Evolutionary conservation across 30 jellyfish, hydroid and myxozoan species (phyloP).

Genomic region (Aurelia aurita complex sp. Pacific): DNA sequence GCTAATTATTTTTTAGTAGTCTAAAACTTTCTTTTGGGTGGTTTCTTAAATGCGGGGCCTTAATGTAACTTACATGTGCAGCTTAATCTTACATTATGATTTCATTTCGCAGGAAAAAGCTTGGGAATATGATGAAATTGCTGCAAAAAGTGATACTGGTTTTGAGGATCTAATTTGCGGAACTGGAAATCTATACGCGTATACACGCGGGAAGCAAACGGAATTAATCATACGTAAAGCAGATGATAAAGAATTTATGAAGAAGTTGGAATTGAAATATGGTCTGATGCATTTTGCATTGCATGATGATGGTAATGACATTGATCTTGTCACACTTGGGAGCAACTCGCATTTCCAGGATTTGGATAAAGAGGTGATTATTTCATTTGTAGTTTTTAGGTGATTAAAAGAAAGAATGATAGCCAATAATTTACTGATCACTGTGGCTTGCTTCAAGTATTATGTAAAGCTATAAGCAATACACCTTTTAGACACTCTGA

Average conservation of each 20-base stretch:
- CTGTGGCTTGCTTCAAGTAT: too few species aligned
- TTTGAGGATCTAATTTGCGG: conserved; percentile 53
- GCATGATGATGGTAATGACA: conserved; percentile 38
- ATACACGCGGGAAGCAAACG: conserved; percentile 47
- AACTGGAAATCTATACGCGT: conserved; percentile 56
- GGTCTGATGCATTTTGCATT: conserved; percentile 35
- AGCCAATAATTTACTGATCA: too few species aligned
- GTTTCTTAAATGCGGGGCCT: too few species aligned
- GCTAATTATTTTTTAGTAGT: too few species aligned
- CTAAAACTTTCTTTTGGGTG: too few species aligned
- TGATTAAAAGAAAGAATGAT: too few species aligned
- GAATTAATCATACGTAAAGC: conserved; percentile 53
- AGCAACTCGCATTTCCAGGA: conserved; percentile 42
- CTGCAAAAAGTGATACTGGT: conserved; percentile 31
- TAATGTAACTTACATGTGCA: too few species aligned
- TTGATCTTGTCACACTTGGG: conserved; percentile 45
- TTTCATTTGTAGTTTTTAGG: too few species aligned
- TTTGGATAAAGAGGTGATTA: conserved; percentile 44
- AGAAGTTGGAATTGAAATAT: conserved; percentile 40
- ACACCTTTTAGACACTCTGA: too few species aligned
- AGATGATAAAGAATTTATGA: conserved; percentile 38
- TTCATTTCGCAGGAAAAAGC: conserved; percentile 13
- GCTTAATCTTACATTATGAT: too few species aligned
- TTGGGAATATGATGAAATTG: conserved; percentile 25
- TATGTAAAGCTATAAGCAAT: too few species aligned